These are phyloP conservation scores for Pogonocichla stellata DNA, from an alignment of 2,113 vertebrate genomes.

Conservation along the genomic window DNA sequence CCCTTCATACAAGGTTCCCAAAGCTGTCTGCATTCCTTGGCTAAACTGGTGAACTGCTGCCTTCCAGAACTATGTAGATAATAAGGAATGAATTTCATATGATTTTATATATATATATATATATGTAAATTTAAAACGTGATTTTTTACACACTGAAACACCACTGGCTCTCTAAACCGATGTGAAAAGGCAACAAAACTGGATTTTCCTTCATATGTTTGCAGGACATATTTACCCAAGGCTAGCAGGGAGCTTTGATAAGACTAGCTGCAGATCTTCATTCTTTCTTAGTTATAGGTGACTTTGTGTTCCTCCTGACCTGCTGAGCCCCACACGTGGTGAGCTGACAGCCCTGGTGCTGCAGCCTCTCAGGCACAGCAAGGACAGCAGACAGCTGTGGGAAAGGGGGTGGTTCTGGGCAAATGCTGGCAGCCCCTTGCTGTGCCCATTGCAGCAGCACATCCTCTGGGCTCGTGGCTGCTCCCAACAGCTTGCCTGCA, in stretches of 20 bases:
- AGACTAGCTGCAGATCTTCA: not conserved
- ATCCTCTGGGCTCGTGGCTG: not conserved
- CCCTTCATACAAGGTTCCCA: not conserved
- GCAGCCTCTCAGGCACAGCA: not conserved
- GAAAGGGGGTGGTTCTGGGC: not conserved
- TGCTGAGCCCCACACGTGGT: accelerated
- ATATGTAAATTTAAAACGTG: not conserved
- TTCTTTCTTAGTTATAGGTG: not conserved
- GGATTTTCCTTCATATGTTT: not conserved
- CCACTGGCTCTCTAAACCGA: not conserved
- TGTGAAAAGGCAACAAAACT: not conserved
- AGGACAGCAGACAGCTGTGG: not conserved
- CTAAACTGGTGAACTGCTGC: not conserved
- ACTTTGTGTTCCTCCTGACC: not conserved
- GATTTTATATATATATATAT: not conserved
- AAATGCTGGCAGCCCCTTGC: not conserved
- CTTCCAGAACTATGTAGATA: not conserved
- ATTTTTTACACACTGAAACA: not conserved
- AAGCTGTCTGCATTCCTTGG: not conserved
- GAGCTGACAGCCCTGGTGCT: not conserved
- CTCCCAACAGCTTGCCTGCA: not conserved
- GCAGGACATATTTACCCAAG: not conserved
- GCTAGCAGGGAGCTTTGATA: not conserved
- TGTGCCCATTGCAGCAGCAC: accelerated
- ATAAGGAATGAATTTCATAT: not conserved